Evolutionary conservation across 2,888 invertebrate species (phyloP).

Genomic region (Phyto melanocephala): DNA sequence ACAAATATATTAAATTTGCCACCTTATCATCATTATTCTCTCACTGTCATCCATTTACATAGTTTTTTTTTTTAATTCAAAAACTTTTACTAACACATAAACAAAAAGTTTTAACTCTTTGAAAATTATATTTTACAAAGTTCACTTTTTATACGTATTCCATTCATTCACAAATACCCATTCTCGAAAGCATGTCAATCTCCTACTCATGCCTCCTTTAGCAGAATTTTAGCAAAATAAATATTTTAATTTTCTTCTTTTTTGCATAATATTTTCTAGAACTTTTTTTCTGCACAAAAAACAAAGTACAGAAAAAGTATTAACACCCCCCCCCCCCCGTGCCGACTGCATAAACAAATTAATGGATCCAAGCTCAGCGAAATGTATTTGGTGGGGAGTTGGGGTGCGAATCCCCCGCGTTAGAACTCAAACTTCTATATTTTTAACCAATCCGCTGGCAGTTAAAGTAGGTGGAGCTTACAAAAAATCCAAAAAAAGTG

Average conservation of each 20-base stretch:
- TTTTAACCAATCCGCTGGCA: constrained; percentile 71
- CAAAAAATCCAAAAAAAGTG: constrained; percentile 74
- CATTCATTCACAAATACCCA: constrained; percentile 2
- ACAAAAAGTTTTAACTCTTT: constrained; percentile 27
- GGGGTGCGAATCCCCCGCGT: constrained; percentile 48
- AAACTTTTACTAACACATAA: constrained; percentile 44
- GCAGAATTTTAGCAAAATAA: constrained; percentile 44
- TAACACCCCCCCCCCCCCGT: no score
- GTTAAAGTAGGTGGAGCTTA: constrained; percentile 75
- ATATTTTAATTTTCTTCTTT: constrained; percentile 47
- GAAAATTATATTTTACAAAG: constrained; percentile 39
- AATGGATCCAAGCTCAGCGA: neutral
- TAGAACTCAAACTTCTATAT: constrained; percentile 63
- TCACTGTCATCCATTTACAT: neutral
- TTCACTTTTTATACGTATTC: constrained; percentile 23
- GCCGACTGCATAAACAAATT: neutral
- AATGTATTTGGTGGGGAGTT: constrained; percentile 54
- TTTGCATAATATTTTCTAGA: constrained; percentile 52
- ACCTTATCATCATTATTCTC: neutral
- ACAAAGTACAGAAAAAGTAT: constrained; percentile 13
- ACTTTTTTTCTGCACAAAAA: constrained; percentile 41
- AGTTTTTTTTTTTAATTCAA: neutral
- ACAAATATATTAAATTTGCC: neutral
- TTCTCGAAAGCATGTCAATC: neutral
- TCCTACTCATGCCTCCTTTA: neutral